phyloP scores from a whole-genome alignment of 2,113 vertebrate genomes.

The Thamnophis sirtalis region DNA sequence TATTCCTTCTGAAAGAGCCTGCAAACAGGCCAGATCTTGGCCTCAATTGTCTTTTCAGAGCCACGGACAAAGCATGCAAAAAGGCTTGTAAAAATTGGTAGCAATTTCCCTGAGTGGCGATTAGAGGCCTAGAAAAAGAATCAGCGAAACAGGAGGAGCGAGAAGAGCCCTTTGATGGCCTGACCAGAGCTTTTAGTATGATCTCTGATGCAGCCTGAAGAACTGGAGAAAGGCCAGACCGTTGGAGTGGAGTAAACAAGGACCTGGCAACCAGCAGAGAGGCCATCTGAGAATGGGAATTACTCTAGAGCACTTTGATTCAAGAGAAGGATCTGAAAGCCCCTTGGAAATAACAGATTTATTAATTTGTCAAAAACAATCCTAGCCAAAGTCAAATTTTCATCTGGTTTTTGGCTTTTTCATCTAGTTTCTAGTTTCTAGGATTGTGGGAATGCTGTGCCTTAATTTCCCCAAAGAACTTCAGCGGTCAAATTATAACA shows the following conservation, averaged over 20 bases:
- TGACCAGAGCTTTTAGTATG: background rate
- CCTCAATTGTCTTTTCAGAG: background rate
- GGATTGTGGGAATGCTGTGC: background rate
- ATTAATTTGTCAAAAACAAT: background rate
- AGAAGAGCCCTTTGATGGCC: background rate
- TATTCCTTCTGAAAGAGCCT: no score
- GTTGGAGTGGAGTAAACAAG: background rate
- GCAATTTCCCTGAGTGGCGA: no score
- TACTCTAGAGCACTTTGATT: background rate
- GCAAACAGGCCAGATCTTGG: no score
- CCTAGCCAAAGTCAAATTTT: background rate
- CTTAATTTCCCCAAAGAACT: background rate
- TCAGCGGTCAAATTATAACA: background rate
- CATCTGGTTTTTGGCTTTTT: background rate
- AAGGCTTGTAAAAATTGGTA: no score
- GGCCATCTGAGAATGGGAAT: background rate
- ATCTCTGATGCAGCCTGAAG: background rate
- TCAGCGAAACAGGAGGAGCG: no score
- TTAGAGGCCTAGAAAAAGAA: background rate
- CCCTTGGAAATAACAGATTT: background rate
- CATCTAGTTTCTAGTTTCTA: background rate
- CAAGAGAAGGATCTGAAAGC: background rate
- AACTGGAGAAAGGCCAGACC: background rate
- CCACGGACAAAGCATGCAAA: background rate
- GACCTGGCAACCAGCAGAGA: background rate